phyloP scores from a whole-genome alignment of 2,888 invertebrate genomes.

The Andricus curvator region DNA sequence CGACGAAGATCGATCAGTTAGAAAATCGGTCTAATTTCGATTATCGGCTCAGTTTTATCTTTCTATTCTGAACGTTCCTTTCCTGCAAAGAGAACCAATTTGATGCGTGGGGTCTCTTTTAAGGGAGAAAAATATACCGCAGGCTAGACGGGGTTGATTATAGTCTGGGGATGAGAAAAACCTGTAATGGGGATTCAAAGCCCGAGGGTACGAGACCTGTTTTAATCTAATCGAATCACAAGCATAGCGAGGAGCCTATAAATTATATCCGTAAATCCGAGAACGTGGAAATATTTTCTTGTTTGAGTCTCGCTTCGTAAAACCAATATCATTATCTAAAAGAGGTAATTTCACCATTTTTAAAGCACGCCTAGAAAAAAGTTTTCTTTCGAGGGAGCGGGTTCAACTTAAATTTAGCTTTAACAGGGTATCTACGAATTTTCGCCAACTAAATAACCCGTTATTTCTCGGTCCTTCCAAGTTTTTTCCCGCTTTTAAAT shows the following conservation, averaged over 20 bases:
- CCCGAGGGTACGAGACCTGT: slow-evolving; percentile 25
- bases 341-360: background rate
- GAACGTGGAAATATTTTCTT: background rate
- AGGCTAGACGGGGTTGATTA: slow-evolving; percentile 36
- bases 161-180: slow-evolving; percentile 9
- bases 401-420: too few species aligned
- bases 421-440: too few species aligned
- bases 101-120: slow-evolving; percentile 31
- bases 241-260: slow-evolving; percentile 14
- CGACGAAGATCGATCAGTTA: background rate
- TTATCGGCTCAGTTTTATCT: background rate
- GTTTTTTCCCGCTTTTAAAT: too few species aligned
- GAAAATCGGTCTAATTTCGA: background rate
- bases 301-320: background rate
- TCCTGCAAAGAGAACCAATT: slow-evolving; percentile 17
- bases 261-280: slow-evolving; percentile 14
- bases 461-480: too few species aligned
- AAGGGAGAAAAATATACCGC: slow-evolving; percentile 27
- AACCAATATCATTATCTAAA: background rate
- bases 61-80: slow-evolving; percentile 8
- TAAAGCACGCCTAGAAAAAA: background rate
- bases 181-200: slow-evolving; percentile 23
- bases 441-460: too few species aligned
- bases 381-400: too few species aligned
- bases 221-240: slow-evolving; percentile 27